Conservation (phyloP, 2,888 invertebrate species). For the Diarsia rubi region DNA sequence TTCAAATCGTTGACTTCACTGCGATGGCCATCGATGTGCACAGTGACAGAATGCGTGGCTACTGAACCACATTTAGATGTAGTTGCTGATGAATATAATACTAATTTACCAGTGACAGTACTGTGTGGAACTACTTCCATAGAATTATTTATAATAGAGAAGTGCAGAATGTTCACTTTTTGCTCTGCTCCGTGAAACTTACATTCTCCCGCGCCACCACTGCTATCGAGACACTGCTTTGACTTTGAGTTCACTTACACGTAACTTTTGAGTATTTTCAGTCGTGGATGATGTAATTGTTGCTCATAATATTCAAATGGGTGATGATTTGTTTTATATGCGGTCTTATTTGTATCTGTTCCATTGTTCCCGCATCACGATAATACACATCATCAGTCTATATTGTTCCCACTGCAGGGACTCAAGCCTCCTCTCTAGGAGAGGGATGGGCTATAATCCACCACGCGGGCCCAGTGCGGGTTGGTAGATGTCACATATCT, state of each 20-base stretch:
- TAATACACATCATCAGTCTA: too few relatives aligned
- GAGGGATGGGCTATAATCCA: too few relatives aligned
- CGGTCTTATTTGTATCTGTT: conserved; percentile 1
- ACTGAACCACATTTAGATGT: conserved; percentile 5
- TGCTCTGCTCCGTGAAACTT: neutral
- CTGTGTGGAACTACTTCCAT: neutral
- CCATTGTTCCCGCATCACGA: conserved; percentile 17
- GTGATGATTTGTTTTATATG: conserved; percentile 10
- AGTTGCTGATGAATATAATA: conserved; percentile 30
- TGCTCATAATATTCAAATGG: neutral
- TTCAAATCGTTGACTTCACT: conserved; percentile 40
- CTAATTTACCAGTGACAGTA: conserved; percentile 23
- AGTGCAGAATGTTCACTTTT: too few relatives aligned
- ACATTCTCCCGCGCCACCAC: neutral
- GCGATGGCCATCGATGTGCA: conserved; percentile 6
- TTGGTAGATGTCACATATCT: too few relatives aligned
- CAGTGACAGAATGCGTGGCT: conserved; percentile 5
- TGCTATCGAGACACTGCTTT: neutral
- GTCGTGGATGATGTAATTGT: neutral
- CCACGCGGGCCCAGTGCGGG: too few relatives aligned
- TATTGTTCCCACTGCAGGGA: too few relatives aligned
- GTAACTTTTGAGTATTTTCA: neutral
- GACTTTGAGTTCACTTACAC: neutral
- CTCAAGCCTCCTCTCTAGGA: too few relatives aligned
- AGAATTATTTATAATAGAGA: neutral